phyloP scores from a whole-genome alignment of 2,797 vertebrate genomes.

The Rhinoraja longicauda region DNA sequence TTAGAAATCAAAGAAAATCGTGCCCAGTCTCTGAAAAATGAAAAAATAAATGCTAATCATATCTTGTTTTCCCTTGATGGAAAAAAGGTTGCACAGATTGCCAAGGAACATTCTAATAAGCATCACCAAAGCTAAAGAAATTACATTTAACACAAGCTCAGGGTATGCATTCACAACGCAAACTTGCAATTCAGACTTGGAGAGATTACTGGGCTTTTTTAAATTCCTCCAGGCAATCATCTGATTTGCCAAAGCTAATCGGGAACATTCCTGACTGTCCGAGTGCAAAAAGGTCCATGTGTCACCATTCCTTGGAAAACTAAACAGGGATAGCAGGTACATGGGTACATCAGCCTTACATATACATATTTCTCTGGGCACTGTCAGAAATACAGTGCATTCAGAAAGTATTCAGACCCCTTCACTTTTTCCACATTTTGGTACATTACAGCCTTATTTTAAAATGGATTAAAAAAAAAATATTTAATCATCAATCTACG shows the following conservation, averaged over 20 bases:
- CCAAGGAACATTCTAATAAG: neutral
- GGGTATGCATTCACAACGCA: no score
- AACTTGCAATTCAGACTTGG: neutral
- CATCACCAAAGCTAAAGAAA: neutral
- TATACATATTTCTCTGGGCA: neutral
- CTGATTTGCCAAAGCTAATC: neutral
- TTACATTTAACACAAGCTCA: neutral
- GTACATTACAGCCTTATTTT: no score
- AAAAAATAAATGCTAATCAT: constrained; percentile 32
- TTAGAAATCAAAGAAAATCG: constrained; percentile 34
- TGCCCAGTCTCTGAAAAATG: constrained; percentile 3
- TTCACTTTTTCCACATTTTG: no score
- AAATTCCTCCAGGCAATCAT: neutral
- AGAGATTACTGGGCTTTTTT: neutral
- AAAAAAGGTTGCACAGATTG: neutral
- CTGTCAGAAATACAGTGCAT: neutral
- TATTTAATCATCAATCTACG: no score
- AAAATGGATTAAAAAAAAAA: no score
- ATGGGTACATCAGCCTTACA: neutral
- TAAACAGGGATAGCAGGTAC: no score
- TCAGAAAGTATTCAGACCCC: no score
- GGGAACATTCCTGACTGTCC: neutral
- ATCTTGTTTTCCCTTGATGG: neutral
- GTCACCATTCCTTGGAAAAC: neutral
- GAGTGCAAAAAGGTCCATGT: neutral